Evolutionary conservation across 2,888 invertebrate genomes (phyloP).

Genomic region (Nomada goodeniana): DNA sequence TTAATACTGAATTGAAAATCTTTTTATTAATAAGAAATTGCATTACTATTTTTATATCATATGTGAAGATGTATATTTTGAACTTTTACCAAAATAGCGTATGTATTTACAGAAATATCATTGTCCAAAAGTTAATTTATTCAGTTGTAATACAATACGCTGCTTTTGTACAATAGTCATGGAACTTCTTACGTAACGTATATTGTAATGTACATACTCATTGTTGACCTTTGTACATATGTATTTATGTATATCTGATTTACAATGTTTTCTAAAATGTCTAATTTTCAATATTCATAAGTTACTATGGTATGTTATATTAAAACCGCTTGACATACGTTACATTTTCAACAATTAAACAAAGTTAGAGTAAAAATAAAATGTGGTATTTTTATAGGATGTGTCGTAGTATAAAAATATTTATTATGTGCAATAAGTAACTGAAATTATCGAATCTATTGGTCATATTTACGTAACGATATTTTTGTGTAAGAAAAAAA

Average conservation of each 20-base stretch:
- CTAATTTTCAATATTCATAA: background rate
- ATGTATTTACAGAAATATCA: background rate
- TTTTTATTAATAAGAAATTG: no score
- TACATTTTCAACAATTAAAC: no score
- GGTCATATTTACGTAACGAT: no score
- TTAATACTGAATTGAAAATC: no score
- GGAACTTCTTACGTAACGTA: background rate
- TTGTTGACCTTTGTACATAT: background rate
- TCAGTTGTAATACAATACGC: background rate
- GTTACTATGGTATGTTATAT: background rate
- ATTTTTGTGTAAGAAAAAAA: no score
- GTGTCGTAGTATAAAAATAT: background rate
- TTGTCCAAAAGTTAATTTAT: conserved; percentile 8
- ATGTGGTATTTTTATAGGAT: background rate
- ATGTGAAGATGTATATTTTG: background rate
- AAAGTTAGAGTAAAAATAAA: background rate
- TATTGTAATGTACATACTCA: background rate
- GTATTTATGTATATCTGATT: background rate
- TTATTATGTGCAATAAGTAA: no score
- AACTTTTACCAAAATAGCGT: background rate
- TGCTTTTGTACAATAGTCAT: background rate
- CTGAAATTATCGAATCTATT: no score
- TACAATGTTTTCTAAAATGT: background rate
- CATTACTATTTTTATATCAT: background rate
- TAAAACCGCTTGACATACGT: no score